Base-by-base conservation (phyloP, 2,113 vertebrate genomes). In the Brachyhypopomus gauderio region DNA sequence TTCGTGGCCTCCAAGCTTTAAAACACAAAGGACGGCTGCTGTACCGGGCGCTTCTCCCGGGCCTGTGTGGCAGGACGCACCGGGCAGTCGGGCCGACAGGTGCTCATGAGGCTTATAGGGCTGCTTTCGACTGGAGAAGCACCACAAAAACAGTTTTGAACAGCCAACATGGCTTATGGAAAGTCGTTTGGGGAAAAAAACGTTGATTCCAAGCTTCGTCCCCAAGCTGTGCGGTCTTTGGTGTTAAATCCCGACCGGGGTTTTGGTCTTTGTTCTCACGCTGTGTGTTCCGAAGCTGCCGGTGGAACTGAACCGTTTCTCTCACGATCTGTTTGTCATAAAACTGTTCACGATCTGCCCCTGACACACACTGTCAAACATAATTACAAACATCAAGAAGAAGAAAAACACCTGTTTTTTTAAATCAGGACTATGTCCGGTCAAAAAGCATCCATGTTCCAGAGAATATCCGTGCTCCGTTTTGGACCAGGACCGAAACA, bases 51-150 rank as follows among this genome's bases (percentile, higher is more conserved):
- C 63, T 70, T 52, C 45, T 52, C 63, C 23, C 3, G 22, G 22
- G 9, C 9, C 8, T 14, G 45, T 52, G 77, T 22, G 72, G 81
- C 81, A 52, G 45, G 9, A 14, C 45, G 12, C 12, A 52, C 45
- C 5, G 45, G 45, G 9, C 81, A 80, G 69, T 69, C 73, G 74
- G 81, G 74, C 80, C 84, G 78, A 60, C 74, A 86, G 85, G 81
- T 86, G 62, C 74, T 83, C 20, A 25, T 72, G 25, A 52, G 72
- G 71, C 56, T 75, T 23, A 63, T 19, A 63, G 38, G 48, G 45
- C 0, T 52, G 45, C 12, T n/a, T 69, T 74, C 78, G 56, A 60
- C 72, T 52, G 78, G 73, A 71, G 36, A 48, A 73, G 34, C 67
- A 38, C 20, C 73, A 73, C 62, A 38, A 60, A 30, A 23, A 58